phyloP scores from a whole-genome alignment of 2,888 invertebrate species.

The Morinoia aosen region DNA sequence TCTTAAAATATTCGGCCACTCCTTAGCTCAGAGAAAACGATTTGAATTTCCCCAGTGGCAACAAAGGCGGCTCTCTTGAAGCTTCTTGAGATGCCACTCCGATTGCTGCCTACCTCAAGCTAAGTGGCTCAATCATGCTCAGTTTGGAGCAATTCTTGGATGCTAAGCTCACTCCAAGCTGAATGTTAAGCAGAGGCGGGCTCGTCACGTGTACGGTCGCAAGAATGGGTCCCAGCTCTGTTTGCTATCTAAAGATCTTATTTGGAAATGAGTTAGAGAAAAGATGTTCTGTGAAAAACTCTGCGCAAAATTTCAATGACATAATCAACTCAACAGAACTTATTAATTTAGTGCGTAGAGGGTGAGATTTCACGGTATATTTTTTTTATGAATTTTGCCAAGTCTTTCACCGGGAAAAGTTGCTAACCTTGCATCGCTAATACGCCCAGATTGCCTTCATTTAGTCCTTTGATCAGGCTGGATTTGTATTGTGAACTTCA shows the following conservation, averaged over 20 bases:
- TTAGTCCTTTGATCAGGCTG: neutral
- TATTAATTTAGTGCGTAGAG: neutral
- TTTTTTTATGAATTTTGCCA: neutral
- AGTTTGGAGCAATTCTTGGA: slow-evolving; percentile 49
- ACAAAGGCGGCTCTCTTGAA: slow-evolving; percentile 45
- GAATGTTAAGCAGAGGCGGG: slow-evolving; percentile 24
- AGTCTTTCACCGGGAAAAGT: neutral
- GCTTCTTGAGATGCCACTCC: slow-evolving; percentile 51
- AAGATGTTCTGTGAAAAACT: neutral
- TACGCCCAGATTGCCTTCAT: neutral
- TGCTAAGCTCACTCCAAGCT: slow-evolving; percentile 48
- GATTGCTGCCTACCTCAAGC: slow-evolving; percentile 48
- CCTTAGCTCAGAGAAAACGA: neutral
- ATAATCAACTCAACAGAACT: neutral
- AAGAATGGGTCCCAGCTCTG: neutral
- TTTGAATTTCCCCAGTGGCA: slow-evolving; percentile 36
- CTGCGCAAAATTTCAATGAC: neutral
- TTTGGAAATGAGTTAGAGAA: neutral
- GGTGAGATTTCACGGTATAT: neutral
- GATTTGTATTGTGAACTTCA: too few species aligned
- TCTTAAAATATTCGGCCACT: neutral
- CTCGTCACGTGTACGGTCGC: neutral
- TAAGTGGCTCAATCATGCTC: slow-evolving; percentile 53
- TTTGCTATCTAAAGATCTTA: neutral
- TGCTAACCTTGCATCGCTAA: neutral